Base-by-base conservation (phyloP, 2,113 vertebrate species). In the Gopherus evgoodei region DNA sequence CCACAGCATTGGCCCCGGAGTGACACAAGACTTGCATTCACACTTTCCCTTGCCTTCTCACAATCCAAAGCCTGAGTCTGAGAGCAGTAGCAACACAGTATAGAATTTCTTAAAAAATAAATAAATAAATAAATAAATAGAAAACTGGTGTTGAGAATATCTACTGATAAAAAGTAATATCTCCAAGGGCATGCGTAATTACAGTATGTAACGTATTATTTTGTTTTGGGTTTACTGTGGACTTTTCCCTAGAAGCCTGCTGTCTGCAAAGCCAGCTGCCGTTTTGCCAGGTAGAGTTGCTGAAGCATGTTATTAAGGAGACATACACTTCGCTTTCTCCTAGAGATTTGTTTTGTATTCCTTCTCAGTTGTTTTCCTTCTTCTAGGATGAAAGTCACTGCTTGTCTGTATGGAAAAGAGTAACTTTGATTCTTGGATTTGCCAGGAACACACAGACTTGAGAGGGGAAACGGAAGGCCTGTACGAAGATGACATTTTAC, bases 121-220 rank as follows among this genome's bases (percentile, higher is more conserved):
- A 38, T 44, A 29, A 12, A 12, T 3, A 27, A 27, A 38, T 9
- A 3, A 19, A 25, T 2, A 12, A 19, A 24, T 2, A 16, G 6
- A 12, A 5, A 49, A 3, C 27, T 54, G 31, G 6, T 65, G 59
- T 31, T 65, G 31, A 31, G 31, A 72, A 38, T 22, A 9, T 38
- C 14, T 81, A 2, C 54, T 49, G 59, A 3, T 81, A 90, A 76
- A 75, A 47, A 16, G 24, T 35, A 25, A 11, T 54, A 42, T 17
- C 42, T 86, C 24, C 10, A 82, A 38, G 25, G 42, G 10, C 24
- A 76, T 76, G 31, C 1, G 19, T 21, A 76, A 44, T 25, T 76
- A 44, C 3, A 44, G 11, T 6, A 59, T 59, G 57, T 76, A 76
- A 75, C 21, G 2, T 72, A 7, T 79, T 14, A 38, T 86, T 59